phyloP scores from a whole-genome alignment of 2,113 vertebrate species.

The Sialia sialis region DNA sequence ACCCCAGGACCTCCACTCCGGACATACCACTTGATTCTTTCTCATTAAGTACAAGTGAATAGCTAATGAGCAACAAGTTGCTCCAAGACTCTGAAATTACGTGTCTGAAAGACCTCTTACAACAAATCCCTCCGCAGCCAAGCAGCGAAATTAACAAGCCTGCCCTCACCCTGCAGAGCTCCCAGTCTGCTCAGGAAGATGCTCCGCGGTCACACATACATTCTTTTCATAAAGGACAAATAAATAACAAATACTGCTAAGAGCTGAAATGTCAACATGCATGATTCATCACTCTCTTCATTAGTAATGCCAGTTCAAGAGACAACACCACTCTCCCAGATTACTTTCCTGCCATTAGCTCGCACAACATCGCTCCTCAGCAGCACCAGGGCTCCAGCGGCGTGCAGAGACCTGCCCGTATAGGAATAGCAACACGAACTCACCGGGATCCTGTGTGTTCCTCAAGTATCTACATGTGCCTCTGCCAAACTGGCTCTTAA shows the following conservation, averaged over 20 bases:
- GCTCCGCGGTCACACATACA: background rate
- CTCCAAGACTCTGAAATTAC: background rate
- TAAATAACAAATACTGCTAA: conserved; percentile 4
- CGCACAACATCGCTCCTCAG: background rate
- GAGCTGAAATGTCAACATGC: conserved; percentile 13
- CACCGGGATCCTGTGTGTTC: background rate
- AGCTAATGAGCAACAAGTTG: background rate
- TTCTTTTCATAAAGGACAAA: background rate
- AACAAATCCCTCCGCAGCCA: background rate
- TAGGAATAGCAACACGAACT: background rate
- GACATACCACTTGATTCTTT: background rate
- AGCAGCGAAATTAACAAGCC: background rate
- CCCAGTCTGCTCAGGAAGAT: background rate
- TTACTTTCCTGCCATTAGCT: background rate
- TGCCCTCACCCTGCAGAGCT: background rate
- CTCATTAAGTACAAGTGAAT: background rate
- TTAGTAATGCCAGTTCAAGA: background rate
- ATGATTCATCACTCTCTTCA: background rate
- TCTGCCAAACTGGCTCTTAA: background rate
- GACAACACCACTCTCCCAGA: background rate
- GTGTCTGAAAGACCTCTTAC: background rate
- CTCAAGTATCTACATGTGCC: background rate
- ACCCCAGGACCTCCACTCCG: background rate
- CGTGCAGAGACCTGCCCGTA: background rate
- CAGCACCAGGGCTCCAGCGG: background rate